phyloP scores from a whole-genome alignment of 2,113 vertebrate species.

The Oreochromis niloticus region DNA sequence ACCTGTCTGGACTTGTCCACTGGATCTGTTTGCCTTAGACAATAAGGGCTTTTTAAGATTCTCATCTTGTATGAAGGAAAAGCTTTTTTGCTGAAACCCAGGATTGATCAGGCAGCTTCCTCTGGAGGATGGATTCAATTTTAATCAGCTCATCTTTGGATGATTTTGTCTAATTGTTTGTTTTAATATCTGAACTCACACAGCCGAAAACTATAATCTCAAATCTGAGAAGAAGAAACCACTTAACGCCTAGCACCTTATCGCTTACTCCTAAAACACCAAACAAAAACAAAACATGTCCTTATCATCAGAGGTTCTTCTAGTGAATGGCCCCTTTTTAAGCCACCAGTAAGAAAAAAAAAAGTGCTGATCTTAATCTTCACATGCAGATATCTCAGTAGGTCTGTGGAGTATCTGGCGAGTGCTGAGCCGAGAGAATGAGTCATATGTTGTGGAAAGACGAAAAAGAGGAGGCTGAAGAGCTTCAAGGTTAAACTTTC shows the following conservation, averaged over 20 bases:
- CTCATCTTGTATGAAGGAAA: not conserved
- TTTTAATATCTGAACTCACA: not conserved
- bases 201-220: not conserved
- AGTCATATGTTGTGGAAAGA: not conserved
- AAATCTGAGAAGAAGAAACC: not conserved
- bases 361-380: not conserved
- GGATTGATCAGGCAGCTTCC: not conserved
- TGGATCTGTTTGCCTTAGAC: not conserved
- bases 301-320: not conserved
- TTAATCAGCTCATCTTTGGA: not conserved
- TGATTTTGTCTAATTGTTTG: not conserved
- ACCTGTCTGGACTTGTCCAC: not conserved
- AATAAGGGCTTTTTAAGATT: not conserved
- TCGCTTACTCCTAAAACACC: too few species aligned
- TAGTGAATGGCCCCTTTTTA: not conserved
- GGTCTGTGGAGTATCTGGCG: not conserved
- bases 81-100: not conserved
- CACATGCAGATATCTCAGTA: not conserved
- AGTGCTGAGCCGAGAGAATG: not conserved
- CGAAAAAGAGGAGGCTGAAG: rapidly evolving
- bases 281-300: not conserved
- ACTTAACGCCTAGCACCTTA: not conserved
- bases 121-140: not conserved
- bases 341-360: not conserved
- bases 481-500: not conserved